These are phyloP conservation scores for Holacanthella duospinosa DNA, from an alignment of 2,888 invertebrate genomes.

Conservation along the genomic window DNA sequence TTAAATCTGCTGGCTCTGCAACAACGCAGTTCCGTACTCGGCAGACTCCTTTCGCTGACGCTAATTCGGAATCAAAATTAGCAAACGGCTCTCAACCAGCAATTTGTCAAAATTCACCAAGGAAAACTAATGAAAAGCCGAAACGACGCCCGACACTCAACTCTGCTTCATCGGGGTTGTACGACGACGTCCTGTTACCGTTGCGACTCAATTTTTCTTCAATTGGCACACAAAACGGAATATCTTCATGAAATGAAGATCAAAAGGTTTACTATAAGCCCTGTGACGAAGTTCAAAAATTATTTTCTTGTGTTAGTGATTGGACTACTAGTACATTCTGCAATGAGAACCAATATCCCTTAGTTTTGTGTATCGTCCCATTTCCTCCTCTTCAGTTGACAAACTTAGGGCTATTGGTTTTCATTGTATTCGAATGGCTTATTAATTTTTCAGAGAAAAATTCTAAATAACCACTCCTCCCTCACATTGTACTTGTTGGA, in stretches of 20 bases:
- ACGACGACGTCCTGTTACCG: neutral
- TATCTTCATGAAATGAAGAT: neutral
- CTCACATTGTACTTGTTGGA: no score
- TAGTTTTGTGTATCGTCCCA: no score
- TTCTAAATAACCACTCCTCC: no score
- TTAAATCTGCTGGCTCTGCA: neutral
- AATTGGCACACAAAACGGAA: neutral
- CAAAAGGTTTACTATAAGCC: neutral
- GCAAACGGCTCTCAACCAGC: neutral
- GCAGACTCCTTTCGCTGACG: neutral
- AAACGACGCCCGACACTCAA: conserved; percentile 1
- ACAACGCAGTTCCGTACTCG: neutral
- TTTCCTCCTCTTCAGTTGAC: no score
- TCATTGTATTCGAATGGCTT: no score
- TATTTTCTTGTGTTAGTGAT: no score
- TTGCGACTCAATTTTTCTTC: neutral
- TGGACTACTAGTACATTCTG: no score
- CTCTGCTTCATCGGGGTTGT: neutral
- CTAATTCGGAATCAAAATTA: neutral
- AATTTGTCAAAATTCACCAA: neutral
- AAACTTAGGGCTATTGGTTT: no score
- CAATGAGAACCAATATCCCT: no score
- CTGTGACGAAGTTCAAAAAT: conserved; percentile 1
- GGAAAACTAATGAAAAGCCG: neutral
- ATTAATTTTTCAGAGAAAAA: no score